Evolutionary conservation across 2,888 invertebrate genomes (phyloP), one percentile per base, ranked within the genome.

Genomic region (Dryococelus australis): DNA sequence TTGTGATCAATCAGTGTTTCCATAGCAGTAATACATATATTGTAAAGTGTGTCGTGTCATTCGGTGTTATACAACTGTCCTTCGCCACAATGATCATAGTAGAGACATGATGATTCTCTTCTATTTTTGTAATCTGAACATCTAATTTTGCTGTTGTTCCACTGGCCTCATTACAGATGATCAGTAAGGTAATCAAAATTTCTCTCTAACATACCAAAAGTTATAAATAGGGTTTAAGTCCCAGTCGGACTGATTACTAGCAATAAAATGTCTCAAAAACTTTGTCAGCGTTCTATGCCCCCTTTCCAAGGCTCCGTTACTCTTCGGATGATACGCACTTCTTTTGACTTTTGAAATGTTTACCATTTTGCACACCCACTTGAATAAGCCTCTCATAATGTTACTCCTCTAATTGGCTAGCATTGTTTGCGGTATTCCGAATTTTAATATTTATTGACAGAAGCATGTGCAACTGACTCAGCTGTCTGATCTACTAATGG

Each of bases 311-410:
- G 83, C 83, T 10, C 28, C 83, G 4, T 83, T 83, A 5, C 16
- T 27, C n/a, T 5, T 9, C 6, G 83, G 83, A 20, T 83, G 83
- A 20, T 83, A 83, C 6, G 35, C 28, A 28, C 35, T 83, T 2
- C 35, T 83, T 24, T 43, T 84, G 43, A 28, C 24, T 43, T 43
- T 28, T 6, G 84, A 27, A 43, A 83, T 84, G 8, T n/a, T 84
- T 43, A 83, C 5, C 24, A 83, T 4, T n/a, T 16, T 84, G 28
- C 84, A 84, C 10, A 84, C 28, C 24, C 43, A 12, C 12, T 16
- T 85, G 20, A 85, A 85, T 26, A 85, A 47, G 12, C 47, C 85
- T 47, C 85, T 85, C 12, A n/a, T 43, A 47, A 24, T 47, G 20
- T 85, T n/a, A 20, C 24, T 47, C n/a, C 13, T 51, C 26, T 47